phyloP scores from a whole-genome alignment of 2,797 vertebrate species.

The Lophius americanus region DNA sequence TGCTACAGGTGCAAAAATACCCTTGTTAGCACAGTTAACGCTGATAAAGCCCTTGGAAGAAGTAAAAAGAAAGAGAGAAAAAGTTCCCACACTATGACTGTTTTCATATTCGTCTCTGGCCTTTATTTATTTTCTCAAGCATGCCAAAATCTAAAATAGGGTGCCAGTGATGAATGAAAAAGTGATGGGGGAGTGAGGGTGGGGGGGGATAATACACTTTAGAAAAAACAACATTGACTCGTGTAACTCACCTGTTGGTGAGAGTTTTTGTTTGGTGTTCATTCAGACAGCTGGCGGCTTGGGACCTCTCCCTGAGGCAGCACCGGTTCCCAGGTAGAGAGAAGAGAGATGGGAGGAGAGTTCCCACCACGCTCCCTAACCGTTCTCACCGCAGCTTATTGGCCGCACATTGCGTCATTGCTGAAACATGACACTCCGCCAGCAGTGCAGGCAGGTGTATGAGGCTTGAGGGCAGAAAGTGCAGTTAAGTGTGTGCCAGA shows the following conservation, averaged over 20 bases:
- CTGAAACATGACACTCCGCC: slow-evolving; percentile 70
- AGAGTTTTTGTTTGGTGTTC: slow-evolving; percentile 83
- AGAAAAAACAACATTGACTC: slow-evolving; percentile 80
- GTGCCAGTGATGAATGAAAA: slow-evolving; percentile 77
- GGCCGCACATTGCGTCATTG: slow-evolving; percentile 79
- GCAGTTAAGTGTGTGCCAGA: slow-evolving; percentile 54
- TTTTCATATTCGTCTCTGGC: slow-evolving; percentile 61
- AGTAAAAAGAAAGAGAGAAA: slow-evolving; percentile 74
- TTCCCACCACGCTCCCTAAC: slow-evolving; percentile 86
- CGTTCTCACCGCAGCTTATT: slow-evolving; percentile 84
- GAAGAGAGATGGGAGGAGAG: slow-evolving; percentile 84
- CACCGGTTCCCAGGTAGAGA: slow-evolving; percentile 81
- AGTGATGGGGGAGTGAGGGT: slow-evolving; percentile 39
- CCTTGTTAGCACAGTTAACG: slow-evolving; percentile 80
- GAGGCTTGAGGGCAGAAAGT: slow-evolving; percentile 67
- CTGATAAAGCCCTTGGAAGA: slow-evolving; percentile 77
- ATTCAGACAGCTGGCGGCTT: slow-evolving; percentile 72
- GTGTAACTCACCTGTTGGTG: slow-evolving; percentile 85
- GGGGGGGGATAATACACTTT: slow-evolving; percentile 52
- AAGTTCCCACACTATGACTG: slow-evolving; percentile 84
- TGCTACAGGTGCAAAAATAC: slow-evolving; percentile 83
- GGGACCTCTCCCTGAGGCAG: slow-evolving; percentile 79
- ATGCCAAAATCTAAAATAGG: slow-evolving; percentile 78
- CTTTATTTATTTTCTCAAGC: slow-evolving; percentile 68
- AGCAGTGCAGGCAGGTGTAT: slow-evolving; percentile 80